Evolutionary conservation across 2,888 invertebrate genomes (phyloP).

Genomic region (Xanthostigma xanthostigma): DNA sequence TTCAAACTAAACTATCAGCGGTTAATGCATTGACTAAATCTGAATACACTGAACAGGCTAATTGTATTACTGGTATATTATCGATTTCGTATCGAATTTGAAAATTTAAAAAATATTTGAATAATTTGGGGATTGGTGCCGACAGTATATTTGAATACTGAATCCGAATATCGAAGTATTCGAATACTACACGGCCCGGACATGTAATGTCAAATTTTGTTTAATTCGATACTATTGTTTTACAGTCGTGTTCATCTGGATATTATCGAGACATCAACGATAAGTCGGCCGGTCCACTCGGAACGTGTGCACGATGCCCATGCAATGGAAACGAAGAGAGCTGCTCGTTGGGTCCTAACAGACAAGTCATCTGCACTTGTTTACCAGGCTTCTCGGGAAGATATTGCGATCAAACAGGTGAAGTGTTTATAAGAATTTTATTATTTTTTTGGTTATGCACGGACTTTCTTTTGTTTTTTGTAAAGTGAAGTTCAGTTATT

Average conservation of each 20-base stretch:
- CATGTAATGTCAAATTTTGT: too few relatives aligned
- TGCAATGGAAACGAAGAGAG: constrained; percentile 60
- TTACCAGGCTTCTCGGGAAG: constrained; percentile 50
- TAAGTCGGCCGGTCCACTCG: constrained; percentile 31
- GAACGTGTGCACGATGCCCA: constrained; percentile 54
- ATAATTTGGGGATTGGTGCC: too few relatives aligned
- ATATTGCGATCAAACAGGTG: constrained; percentile 45
- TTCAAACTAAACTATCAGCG: too few relatives aligned
- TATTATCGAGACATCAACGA: constrained; percentile 52
- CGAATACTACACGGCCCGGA: too few relatives aligned
- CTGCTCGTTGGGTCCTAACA: constrained; percentile 40
- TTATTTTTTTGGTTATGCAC: not conserved
- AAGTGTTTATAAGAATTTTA: constrained; percentile 15
- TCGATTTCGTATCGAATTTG: too few relatives aligned
- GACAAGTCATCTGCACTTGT: constrained; percentile 55
- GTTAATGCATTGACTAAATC: too few relatives aligned
- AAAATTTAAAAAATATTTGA: too few relatives aligned
- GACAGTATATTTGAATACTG: too few relatives aligned
- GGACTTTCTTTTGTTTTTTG: not conserved
- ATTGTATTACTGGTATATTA: too few relatives aligned
- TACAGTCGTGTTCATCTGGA: constrained; percentile 43
- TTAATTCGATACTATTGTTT: too few relatives aligned
- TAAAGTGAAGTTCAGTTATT: not conserved
- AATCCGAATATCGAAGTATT: too few relatives aligned
- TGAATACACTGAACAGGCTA: too few relatives aligned